These are phyloP conservation scores for Flexamia atlantica DNA, from an alignment of 2,888 invertebrate species.

Conservation along the genomic window DNA sequence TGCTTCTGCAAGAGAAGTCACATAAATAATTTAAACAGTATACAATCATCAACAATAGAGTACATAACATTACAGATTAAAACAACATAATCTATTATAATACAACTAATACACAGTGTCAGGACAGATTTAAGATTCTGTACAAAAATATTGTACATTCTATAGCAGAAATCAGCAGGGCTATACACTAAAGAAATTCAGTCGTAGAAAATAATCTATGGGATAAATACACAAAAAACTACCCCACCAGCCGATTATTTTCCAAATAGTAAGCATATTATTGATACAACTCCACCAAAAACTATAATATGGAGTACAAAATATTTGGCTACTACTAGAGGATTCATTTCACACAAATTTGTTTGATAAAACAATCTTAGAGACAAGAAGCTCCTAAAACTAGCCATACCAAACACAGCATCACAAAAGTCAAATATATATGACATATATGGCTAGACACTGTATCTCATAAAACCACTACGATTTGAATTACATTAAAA, in stretches of 20 bases:
- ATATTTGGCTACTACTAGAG: background rate
- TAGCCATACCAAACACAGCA: background rate
- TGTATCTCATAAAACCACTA: too few species aligned
- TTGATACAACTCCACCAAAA: constrained; percentile 1
- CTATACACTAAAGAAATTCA: background rate
- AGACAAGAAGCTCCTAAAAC: background rate
- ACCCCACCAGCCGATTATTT: background rate
- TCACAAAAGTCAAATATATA: too few species aligned
- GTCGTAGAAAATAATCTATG: background rate
- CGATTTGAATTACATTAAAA: too few species aligned
- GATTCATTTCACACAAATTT: background rate
- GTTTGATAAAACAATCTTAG: too few species aligned
- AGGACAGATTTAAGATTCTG: background rate
- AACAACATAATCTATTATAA: constrained; percentile 16
- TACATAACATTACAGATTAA: background rate
- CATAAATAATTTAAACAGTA: background rate
- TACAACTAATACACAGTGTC: background rate
- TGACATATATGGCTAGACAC: too few species aligned
- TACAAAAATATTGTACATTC: background rate
- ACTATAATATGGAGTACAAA: background rate
- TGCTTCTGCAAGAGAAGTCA: background rate
- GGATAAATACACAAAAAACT: constrained; percentile 1
- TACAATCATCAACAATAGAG: background rate
- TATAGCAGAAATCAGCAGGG: background rate
- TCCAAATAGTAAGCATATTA: background rate